Evolutionary conservation across 2,888 invertebrate species (phyloP).

Genomic region (Girardia tigrina): DNA sequence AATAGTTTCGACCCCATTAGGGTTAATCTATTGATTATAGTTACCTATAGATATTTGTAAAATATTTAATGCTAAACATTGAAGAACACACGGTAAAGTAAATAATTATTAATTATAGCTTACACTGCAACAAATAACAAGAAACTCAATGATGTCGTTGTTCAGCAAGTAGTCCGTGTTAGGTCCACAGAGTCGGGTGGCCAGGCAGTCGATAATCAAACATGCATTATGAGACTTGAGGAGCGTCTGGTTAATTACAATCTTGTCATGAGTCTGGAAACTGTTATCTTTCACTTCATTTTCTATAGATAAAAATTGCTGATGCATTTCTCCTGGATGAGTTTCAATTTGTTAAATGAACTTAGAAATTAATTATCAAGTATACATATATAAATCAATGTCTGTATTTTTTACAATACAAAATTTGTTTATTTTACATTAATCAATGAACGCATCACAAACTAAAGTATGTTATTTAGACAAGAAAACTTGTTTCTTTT

Average conservation of each 20-base stretch:
- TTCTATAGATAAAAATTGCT: neutral
- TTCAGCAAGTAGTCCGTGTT: conserved; percentile 14
- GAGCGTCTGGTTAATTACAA: neutral
- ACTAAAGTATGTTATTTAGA: too few relatives aligned
- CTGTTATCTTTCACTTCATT: neutral
- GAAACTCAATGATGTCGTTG: neutral
- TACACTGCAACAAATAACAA: neutral
- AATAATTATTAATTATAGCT: neutral
- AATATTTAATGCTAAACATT: too few relatives aligned
- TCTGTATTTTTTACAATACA: too few relatives aligned
- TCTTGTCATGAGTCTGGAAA: neutral
- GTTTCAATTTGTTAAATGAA: neutral
- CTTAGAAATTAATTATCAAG: too few relatives aligned
- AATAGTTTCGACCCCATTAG: too few relatives aligned
- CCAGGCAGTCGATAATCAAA: conserved; percentile 27
- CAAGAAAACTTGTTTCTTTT: too few relatives aligned
- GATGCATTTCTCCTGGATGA: neutral
- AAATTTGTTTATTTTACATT: too few relatives aligned
- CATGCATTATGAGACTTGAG: neutral
- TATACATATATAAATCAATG: too few relatives aligned
- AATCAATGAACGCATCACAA: too few relatives aligned
- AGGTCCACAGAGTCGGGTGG: conserved; percentile 26
- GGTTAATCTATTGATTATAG: too few relatives aligned
- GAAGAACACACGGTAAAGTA: too few relatives aligned
- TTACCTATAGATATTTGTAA: too few relatives aligned